Percentiles rank a stretch among this genome's conserved stretches.
These are phyloP conservation scores for Harpagoxenus sublaevis DNA, from an alignment of 2,888 invertebrate genomes.

Conservation along the genomic window DNA sequence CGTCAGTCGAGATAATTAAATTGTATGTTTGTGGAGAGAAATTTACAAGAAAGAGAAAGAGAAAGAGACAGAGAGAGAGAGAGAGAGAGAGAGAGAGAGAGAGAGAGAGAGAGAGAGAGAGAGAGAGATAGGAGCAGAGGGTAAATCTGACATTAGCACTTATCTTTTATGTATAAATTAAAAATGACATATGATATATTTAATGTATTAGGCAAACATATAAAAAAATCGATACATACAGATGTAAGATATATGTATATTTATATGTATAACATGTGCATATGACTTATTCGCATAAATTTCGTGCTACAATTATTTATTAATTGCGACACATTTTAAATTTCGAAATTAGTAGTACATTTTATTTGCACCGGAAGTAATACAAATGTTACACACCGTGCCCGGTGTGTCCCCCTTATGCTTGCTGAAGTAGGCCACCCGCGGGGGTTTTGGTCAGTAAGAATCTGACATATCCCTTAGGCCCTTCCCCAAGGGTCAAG, in stretches of 20 bases:
- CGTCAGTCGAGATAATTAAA: neutral
- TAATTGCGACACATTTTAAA: neutral
- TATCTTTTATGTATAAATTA: slow-evolving; percentile 10
- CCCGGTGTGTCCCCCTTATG: too few relatives aligned
- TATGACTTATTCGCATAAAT: neutral
- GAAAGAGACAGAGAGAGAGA: neutral
- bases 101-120: neutral
- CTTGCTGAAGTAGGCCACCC: too few relatives aligned
- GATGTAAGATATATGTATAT: neutral
- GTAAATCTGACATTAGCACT: neutral
- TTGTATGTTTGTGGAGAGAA: too few relatives aligned
- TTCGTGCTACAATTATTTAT: neutral
- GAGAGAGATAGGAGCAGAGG: neutral
- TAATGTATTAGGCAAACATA: neutral
- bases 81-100: neutral
- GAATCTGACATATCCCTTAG: too few relatives aligned
- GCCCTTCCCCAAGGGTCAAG: too few relatives aligned
- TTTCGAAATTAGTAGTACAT: neutral
- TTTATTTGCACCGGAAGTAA: neutral
- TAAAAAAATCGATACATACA: neutral
- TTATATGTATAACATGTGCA: too few relatives aligned
- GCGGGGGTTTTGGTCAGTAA: too few relatives aligned
- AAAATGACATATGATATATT: neutral
- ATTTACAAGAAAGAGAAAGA: neutral
- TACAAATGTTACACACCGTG: too few relatives aligned